Evolutionary conservation across 1,140 invertebrate species (phyloP).

Genomic region (Trichonephila inaurata): DNA sequence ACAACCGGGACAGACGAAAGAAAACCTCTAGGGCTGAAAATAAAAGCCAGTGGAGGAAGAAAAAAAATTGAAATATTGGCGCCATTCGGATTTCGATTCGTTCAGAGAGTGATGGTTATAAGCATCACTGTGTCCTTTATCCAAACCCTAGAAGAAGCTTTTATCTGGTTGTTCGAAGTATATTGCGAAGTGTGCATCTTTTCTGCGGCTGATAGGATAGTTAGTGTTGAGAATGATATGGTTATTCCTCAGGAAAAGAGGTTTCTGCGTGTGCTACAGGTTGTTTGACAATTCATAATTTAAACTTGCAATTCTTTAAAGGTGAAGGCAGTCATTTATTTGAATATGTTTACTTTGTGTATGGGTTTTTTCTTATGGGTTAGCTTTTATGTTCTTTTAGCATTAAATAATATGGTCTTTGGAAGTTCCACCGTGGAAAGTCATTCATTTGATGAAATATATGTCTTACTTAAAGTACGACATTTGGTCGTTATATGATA

Average conservation of each 20-base stretch:
- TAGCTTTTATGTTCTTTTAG: too few relatives aligned
- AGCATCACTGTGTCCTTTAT: background rate
- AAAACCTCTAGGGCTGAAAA: background rate
- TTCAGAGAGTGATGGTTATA: constrained; percentile 21
- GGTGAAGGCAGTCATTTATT: too few relatives aligned
- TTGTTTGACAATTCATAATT: too few relatives aligned
- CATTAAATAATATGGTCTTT: too few relatives aligned
- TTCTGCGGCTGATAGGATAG: background rate
- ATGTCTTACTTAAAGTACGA: too few relatives aligned
- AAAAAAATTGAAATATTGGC: constrained; percentile 16
- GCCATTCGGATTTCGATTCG: background rate
- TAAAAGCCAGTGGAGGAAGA: background rate
- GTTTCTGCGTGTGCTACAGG: too few relatives aligned
- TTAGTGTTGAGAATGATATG: background rate
- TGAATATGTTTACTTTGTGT: too few relatives aligned
- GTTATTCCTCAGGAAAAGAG: background rate
- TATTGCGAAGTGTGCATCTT: background rate
- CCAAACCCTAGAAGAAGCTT: background rate
- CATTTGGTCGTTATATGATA: too few relatives aligned
- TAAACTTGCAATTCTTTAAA: too few relatives aligned
- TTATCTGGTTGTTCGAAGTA: background rate
- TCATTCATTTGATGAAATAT: too few relatives aligned
- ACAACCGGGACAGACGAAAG: background rate
- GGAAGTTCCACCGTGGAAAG: too few relatives aligned
- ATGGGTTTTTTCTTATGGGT: too few relatives aligned